Percentiles rank a stretch among this genome's conserved stretches.
Evolutionary conservation across 2,888 invertebrate genomes (phyloP).

Genomic region (Chrysotoxum bicinctum): DNA sequence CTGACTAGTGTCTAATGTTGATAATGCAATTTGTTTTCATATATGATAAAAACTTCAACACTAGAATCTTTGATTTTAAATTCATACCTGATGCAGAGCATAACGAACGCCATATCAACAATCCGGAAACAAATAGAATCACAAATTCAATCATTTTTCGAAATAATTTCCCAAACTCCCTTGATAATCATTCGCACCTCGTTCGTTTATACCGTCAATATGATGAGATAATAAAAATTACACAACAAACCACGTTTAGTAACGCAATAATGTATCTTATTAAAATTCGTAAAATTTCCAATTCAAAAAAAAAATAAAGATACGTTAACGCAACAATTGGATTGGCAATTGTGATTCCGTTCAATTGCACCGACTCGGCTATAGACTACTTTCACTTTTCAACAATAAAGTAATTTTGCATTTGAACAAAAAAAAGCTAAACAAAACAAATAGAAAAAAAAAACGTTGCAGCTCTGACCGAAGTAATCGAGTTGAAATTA

Average conservation of each 20-base stretch:
- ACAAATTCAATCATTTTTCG: slow-evolving; percentile 59
- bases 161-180: neutral
- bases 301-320: slow-evolving; percentile 20
- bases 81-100: slow-evolving; percentile 46
- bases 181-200: neutral
- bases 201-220: neutral
- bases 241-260: slow-evolving; percentile 43
- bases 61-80: neutral
- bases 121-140: slow-evolving; percentile 54
- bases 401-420: slow-evolving; percentile 53
- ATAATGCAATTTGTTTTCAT: too few relatives aligned
- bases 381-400: slow-evolving; percentile 65
- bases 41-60: too few relatives aligned
- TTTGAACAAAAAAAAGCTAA: slow-evolving; percentile 33
- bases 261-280: slow-evolving; percentile 29
- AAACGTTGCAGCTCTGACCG: slow-evolving; percentile 14
- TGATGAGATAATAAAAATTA: slow-evolving; percentile 22
- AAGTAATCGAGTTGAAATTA: slow-evolving; percentile 30
- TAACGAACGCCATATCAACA: slow-evolving; percentile 56
- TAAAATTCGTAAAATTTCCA: slow-evolving; percentile 31
- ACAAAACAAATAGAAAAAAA: neutral
- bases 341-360: slow-evolving; percentile 47
- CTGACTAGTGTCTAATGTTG: too few relatives aligned
- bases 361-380: slow-evolving; percentile 47
- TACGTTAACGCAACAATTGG: slow-evolving; percentile 37